These are phyloP conservation scores for Gymnoscopelus braueri DNA, from an alignment of 2,797 vertebrate genomes.

Conservation along the genomic window DNA sequence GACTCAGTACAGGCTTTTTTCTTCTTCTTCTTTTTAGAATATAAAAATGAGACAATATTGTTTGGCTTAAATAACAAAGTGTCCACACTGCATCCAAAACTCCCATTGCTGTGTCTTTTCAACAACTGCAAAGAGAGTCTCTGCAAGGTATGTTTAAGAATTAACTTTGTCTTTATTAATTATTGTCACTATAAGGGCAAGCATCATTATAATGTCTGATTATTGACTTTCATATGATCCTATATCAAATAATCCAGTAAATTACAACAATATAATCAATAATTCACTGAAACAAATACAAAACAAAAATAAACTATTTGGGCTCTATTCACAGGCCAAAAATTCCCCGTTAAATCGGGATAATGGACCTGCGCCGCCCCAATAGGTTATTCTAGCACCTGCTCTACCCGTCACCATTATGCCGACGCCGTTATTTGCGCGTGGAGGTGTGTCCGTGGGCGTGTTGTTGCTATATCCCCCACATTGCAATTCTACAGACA, in stretches of 20 bases:
- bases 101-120: slow-evolving; percentile 9
- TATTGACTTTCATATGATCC: neutral
- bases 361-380: too few species aligned
- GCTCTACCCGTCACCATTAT: too few species aligned
- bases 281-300: too few species aligned
- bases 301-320: too few species aligned
- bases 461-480: too few species aligned
- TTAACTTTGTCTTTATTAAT: neutral
- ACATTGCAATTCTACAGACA: too few species aligned
- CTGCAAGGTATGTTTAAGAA: neutral
- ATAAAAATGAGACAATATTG: slow-evolving; percentile 61
- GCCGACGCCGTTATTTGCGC: too few species aligned
- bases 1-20: slow-evolving; percentile 85
- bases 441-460: too few species aligned
- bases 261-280: neutral
- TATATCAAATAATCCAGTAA: neutral
- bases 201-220: neutral
- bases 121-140: neutral
- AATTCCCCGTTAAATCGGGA: too few species aligned
- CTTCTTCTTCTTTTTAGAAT: neutral
- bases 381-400: too few species aligned
- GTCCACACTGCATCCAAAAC: slow-evolving; percentile 49
- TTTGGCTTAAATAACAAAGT: slow-evolving; percentile 55
- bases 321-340: too few species aligned
- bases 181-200: neutral